These are phyloP conservation scores for Sepioteuthis lessoniana DNA, from an alignment of 2,888 invertebrate genomes.

Conservation along the genomic window DNA sequence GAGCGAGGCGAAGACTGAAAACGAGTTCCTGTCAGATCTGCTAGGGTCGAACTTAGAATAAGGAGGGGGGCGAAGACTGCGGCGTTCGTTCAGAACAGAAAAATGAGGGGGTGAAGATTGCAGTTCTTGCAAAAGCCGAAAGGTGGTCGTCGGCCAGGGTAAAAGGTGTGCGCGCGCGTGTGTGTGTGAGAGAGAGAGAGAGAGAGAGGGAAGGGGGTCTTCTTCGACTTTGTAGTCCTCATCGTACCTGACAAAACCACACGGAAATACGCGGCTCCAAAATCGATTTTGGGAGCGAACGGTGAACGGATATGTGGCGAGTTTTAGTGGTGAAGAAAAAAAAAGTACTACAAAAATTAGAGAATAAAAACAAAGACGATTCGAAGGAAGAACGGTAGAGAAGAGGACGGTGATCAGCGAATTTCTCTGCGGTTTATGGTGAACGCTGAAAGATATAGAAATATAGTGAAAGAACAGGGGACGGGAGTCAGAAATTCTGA, in stretches of 20 bases:
- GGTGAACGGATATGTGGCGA: neutral
- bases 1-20: slow-evolving; percentile 21
- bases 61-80: neutral
- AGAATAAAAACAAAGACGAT: neutral
- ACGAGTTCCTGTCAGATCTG: slow-evolving; percentile 10
- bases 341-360: neutral
- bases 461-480: neutral
- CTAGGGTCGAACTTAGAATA: neutral
- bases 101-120: neutral
- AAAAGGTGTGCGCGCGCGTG: no score
- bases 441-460: neutral
- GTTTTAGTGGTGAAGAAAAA: neutral
- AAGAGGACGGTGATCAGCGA: neutral
- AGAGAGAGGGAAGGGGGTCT: no score
- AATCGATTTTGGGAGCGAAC: neutral
- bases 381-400: no score
- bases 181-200: no score
- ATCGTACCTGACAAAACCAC: neutral
- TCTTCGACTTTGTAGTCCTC: no score
- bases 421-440: neutral
- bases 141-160: neutral
- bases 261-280: neutral
- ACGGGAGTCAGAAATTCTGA: neutral
- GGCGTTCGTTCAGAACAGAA: neutral
- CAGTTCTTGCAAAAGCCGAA: neutral